phyloP scores from a whole-genome alignment of 2,888 invertebrate genomes.

The Pardosa pseudoannulata region DNA sequence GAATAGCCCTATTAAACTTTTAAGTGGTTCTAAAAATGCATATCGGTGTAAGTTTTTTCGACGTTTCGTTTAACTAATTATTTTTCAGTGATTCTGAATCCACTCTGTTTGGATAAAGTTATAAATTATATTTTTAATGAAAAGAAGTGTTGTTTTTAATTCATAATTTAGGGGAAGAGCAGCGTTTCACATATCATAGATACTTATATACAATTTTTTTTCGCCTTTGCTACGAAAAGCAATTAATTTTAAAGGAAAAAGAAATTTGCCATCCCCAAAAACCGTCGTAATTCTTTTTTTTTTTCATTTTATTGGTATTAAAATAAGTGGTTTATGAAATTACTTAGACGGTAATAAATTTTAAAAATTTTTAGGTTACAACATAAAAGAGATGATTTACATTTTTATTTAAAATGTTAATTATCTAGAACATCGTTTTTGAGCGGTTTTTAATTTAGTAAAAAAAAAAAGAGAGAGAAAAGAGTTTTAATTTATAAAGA shows the following conservation, averaged over 20 bases:
- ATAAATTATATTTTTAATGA: conserved; percentile 28
- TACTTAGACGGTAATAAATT: conserved; percentile 4
- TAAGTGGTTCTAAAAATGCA: conserved; percentile 59
- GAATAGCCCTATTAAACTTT: conserved; percentile 67
- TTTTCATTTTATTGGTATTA: conserved; percentile 10
- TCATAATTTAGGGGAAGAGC: not conserved
- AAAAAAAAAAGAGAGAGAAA: not conserved
- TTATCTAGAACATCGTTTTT: not conserved
- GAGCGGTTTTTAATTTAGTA: not conserved
- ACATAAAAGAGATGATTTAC: conserved; percentile 1
- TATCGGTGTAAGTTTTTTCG: conserved; percentile 19
- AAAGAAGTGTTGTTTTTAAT: conserved; percentile 11
- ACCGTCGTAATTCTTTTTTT: not conserved
- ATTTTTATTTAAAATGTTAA: conserved; percentile 11
- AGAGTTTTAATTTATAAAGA: not conserved
- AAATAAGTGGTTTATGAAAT: conserved; percentile 15
- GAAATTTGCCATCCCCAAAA: not conserved
- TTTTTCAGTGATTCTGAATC: conserved; percentile 26
- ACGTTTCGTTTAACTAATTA: conserved; percentile 16
- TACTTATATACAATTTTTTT: conserved; percentile 13
- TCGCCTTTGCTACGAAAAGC: not conserved
- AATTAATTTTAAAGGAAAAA: conserved; percentile 9
- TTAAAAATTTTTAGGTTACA: conserved; percentile 4
- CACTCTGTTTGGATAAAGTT: conserved; percentile 19
- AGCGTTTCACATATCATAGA: not conserved